Evolutionary conservation across 1,140 invertebrate genomes (phyloP), one percentile per base, ranked within the genome.

Genomic region (Oncopeltus fasciatus): DNA sequence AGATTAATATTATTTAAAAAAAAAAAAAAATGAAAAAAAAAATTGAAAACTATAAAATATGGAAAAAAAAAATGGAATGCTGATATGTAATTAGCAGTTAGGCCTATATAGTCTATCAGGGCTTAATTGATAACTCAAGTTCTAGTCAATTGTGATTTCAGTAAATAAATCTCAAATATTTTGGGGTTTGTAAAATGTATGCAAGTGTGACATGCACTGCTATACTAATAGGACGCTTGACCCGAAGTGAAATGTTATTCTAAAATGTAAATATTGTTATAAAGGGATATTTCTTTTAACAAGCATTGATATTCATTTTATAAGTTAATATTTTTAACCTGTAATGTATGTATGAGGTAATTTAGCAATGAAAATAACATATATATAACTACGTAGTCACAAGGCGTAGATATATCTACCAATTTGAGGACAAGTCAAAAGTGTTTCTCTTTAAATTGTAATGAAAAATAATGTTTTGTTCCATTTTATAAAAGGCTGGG

Each of bases 191-290:
- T 53, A 53, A 18, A 53, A 24, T 24, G 49, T 53, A 53, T 53
- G 49, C 49, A 53, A 24, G 24, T 53, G 49, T 47, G 24, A 38
- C 27, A 33, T 24, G 61, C 56, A 57, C 57, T 63, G 61, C 49
- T 33, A 26, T 60, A 46, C 49, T 60, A 11, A 53, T 53, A 66
- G 63, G 63, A 59, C 57, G 59, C 51, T 64, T 60, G 60, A 64
- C 26, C 24, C 26, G 53, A 59, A 65, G 61, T 53, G 61, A 65
- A 66, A 67, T 68, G 66, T 68, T 68, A 69, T 69, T 69, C 69
- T 69, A 69, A 53, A 69, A 69, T 69, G 69, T 69, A 69, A 68
- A 69, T 69, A 69, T 69, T 67, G 68, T 69, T 69, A 67, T 56
- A 62, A 66, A 62, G 61, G n/a, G 51, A 62, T 27, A 63, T 61